These are phyloP conservation scores for Eutrigla gurnardus DNA, from an alignment of 2,797 vertebrate species.

Conservation along the genomic window DNA sequence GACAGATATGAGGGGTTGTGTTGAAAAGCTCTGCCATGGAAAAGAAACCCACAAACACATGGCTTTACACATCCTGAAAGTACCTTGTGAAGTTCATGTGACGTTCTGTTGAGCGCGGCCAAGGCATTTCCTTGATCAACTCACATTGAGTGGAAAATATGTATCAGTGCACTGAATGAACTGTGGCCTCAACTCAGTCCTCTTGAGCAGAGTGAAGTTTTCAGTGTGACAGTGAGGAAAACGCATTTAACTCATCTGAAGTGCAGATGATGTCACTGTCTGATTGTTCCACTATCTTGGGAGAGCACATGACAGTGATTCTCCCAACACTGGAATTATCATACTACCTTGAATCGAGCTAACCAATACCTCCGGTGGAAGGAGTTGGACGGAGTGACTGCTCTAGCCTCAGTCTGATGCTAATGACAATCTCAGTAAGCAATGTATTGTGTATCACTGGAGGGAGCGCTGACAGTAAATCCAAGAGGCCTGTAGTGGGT, in stretches of 20 bases:
- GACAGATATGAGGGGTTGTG: constrained; percentile 1
- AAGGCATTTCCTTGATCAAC: background rate
- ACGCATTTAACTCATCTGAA: constrained; percentile 14
- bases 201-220: background rate
- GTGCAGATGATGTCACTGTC: constrained; percentile 26
- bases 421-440: constrained; percentile 58
- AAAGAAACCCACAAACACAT: background rate
- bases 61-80: constrained; percentile 3
- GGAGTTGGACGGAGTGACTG: constrained; percentile 6
- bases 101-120: background rate
- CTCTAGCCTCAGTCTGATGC: constrained; percentile 20
- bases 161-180: constrained; percentile 3
- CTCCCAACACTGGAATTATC: constrained; percentile 13
- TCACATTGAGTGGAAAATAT: constrained; percentile 18
- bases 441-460: constrained; percentile 37
- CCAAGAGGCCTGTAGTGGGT: constrained; percentile 36
- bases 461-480: constrained; percentile 59
- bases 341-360: constrained; percentile 28
- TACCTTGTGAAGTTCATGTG: constrained; percentile 2
- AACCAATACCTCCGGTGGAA: constrained; percentile 37
- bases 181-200: constrained; percentile 21
- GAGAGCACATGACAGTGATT: constrained; percentile 22
- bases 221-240: constrained; percentile 36
- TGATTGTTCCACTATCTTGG: constrained; percentile 25
- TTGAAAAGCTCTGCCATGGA: background rate